These are phyloP conservation scores for Corythornis madagascariensis DNA, from an alignment of 2,113 vertebrate species.

Conservation along the genomic window DNA sequence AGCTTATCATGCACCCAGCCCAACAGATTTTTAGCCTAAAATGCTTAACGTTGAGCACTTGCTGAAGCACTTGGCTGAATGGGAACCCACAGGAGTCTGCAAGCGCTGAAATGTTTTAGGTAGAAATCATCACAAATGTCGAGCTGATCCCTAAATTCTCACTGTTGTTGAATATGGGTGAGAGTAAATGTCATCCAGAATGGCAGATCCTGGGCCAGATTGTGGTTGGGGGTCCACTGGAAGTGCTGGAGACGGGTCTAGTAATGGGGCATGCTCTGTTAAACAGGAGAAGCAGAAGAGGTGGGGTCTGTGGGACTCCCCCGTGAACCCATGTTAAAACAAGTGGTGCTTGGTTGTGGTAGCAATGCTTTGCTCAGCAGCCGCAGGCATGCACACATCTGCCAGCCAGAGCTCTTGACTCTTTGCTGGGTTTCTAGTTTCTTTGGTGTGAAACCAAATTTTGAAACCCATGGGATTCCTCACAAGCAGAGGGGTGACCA, in stretches of 20 bases:
- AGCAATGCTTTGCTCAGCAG: neutral
- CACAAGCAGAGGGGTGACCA: accelerated
- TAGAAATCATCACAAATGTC: neutral
- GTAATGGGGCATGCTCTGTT: neutral
- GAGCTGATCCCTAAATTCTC: neutral
- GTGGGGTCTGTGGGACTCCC: neutral
- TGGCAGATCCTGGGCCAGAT: neutral
- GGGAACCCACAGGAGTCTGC: neutral
- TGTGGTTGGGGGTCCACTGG: neutral
- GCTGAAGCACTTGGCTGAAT: neutral
- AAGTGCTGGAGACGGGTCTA: neutral
- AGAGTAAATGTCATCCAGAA: neutral
- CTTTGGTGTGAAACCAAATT: neutral
- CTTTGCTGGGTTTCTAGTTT: accelerated
- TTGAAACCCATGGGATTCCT: neutral
- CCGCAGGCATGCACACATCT: neutral
- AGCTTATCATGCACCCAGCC: neutral
- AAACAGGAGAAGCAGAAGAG: neutral
- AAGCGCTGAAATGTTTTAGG: accelerated
- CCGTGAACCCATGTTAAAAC: neutral
- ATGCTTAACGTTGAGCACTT: accelerated
- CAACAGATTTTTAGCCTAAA: neutral
- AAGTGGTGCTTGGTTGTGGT: neutral
- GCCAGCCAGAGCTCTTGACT: neutral
- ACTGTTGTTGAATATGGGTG: neutral